Base-by-base conservation (phyloP, 2,888 invertebrate species). In the Agrilus biguttatus region DNA sequence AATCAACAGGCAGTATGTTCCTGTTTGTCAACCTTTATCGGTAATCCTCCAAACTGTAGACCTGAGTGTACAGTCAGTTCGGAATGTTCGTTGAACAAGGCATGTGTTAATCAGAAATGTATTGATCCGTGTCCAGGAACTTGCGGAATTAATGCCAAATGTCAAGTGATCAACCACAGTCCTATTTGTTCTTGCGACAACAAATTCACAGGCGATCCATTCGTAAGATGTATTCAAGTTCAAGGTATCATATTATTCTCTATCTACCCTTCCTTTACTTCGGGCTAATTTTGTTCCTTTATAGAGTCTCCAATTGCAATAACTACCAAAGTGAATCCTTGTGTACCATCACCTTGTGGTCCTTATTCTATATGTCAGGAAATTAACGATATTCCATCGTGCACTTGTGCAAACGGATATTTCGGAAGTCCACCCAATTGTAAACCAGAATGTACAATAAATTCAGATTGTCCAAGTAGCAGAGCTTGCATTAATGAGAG, bases 291-390 rank as follows among this genome's bases (percentile, higher is more conserved):
- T n/a, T 14, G 8, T 5, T 38, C n/a, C 19, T 17, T 38, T 17
- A 38, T 21, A 21, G 6, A 44, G 13, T 54, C 52, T 33, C 47
- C 49, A 34, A 51, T 49, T 36, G 49, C 71, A 37, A 40, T 44
- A 42, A 61, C 61, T 39, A 60, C 63, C 37, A 59, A 65, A 41
- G 53, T 60, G 3, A 72, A 75, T 52, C 79, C 78, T 4, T 83
- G 82, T 52, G 65, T 74, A 36, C 87, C 87, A 43, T 80, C 83
- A 32, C 86, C 86, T 0, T 87, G 87, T 56, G 87, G 87, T 13
- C 76, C 84, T 6, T 83, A 86, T 59, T 79, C 83, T 50, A 73
- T 80, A 57, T 88, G 88, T 58, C 76, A 76, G 44, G 79, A 79
- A 55, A 63, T 77, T 42, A 56, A 57, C 32, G 58, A 58, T 50